Percentiles rank a stretch among this genome's conserved stretches.
Evolutionary conservation across 2,797 vertebrate genomes (phyloP).

Genomic region (Mastacembelus armatus): DNA sequence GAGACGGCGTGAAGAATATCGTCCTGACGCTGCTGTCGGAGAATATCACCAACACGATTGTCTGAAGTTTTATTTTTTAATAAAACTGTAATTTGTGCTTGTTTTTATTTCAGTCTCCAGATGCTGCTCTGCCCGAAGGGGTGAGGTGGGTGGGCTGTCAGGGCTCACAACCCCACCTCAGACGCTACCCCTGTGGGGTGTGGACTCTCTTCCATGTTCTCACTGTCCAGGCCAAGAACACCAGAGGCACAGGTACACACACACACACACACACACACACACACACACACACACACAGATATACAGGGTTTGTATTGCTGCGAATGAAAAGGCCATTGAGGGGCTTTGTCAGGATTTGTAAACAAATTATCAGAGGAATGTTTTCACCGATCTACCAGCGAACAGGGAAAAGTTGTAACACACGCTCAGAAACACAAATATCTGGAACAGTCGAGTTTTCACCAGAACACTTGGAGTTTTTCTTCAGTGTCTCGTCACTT

Average conservation of each 20-base stretch:
- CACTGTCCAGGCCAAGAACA: constrained; percentile 83
- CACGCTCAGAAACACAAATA: background rate
- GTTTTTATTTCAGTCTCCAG: constrained; percentile 70
- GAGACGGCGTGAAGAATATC: no score
- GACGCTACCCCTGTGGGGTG: constrained; percentile 92
- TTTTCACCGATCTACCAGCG: constrained; percentile 33
- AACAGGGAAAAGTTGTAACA: constrained; percentile 8
- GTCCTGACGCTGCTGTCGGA: no score
- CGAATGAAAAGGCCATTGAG: constrained; percentile 28
- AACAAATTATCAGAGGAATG: constrained; percentile 64
- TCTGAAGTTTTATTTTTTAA: background rate
- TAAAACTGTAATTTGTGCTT: constrained; percentile 21
- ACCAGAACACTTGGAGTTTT: constrained; percentile 17
- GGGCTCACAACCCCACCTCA: constrained; percentile 86
- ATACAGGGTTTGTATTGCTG: constrained; percentile 4
- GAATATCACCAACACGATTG: no score
- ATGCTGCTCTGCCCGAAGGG: constrained; percentile 80
- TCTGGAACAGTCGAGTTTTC: background rate
- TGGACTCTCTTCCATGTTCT: constrained; percentile 95
- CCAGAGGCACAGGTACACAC: constrained; percentile 62
- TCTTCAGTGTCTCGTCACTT: constrained; percentile 32
- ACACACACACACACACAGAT: constrained; percentile 41
- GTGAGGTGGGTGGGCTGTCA: constrained; percentile 92
- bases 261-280: constrained; percentile 33
- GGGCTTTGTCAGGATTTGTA: no score